Base-by-base conservation (phyloP, 2,797 vertebrate species). In the Falco novaeseelandiae region DNA sequence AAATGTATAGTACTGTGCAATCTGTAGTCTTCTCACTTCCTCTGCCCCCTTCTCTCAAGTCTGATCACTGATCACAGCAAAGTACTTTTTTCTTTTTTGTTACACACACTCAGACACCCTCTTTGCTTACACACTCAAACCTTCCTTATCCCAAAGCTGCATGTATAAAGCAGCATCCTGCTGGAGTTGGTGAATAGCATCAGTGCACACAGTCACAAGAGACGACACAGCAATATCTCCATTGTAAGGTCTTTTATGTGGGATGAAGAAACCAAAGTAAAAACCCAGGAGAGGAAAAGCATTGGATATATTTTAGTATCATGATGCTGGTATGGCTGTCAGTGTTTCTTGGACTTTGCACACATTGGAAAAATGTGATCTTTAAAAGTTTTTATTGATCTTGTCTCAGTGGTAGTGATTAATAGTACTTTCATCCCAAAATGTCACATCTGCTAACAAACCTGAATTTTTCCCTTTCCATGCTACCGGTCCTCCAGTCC, bases 51-150 rank as follows among this genome's bases (percentile, higher is more conserved):
- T 93, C 55, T 54, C 38, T 93, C 70, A 44, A 80, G 32, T 82
- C 70, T 96, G 85, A 96, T 69, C 74, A 92, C 77, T 77, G 76
- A 96, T 93, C 81, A 80, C 85, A 97, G 81, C 71, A 77, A 86
- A 93, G 23, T 15, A 9, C 36, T 8, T 7, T 13, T 11, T 54
- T 32, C 6, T 32, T 42, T 42, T 42, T 42, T 19, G 7, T 44
- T 18, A 44, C 42, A 44, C 42, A 14, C 40, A 40, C 14, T 12
- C 40, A 40, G 40, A 40, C 40, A 40, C 40, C 1, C 16, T 22
- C n/a, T 34, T 65, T 83, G 61, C 52, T 73, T 82, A 25, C 26
- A 6, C 51, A 71, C 57, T 91, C 83, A 91, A 71, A 74, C 48
- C 72, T 84, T 73, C 66, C 58, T 3, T n/a, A 32, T 80, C 27